A percentile compares a stretch with the other conserved stretches of the same genome.
Conservation (phyloP, 2,888 invertebrate genomes). For the Cistogaster globosa region DNA sequence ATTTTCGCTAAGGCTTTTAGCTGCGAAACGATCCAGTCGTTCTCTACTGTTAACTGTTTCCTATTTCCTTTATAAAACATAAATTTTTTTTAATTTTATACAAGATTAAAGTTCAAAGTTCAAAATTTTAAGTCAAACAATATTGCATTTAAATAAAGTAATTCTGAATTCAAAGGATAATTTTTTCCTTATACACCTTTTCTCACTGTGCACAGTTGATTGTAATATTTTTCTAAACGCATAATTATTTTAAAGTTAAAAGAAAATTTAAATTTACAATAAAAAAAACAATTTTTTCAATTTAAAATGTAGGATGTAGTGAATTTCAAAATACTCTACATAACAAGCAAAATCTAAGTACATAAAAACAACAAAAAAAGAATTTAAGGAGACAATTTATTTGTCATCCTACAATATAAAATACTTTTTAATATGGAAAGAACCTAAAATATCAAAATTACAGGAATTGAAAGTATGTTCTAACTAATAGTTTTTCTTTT, state of each 20-base stretch:
- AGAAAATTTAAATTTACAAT: slow-evolving; percentile 22
- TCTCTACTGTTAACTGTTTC: too few species aligned
- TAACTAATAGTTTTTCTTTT: neutral
- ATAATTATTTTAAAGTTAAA: slow-evolving; percentile 31
- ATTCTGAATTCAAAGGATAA: neutral
- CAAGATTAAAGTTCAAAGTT: neutral
- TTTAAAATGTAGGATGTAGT: neutral
- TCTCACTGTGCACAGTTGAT: slow-evolving; percentile 47
- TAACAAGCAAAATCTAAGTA: neutral
- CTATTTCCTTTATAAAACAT: too few species aligned
- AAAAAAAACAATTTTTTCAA: slow-evolving; percentile 16
- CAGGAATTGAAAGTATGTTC: neutral
- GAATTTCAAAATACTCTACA: slow-evolving; percentile 6
- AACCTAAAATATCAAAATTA: neutral
- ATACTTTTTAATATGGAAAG: neutral
- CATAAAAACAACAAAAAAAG: neutral
- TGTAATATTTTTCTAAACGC: slow-evolving; percentile 36
- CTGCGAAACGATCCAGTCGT: too few species aligned
- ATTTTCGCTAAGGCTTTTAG: too few species aligned
- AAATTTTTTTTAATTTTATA: too few species aligned
- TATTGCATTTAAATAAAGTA: neutral
- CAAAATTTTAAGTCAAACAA: neutral
- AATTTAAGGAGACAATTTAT: neutral
- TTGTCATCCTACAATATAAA: neutral
- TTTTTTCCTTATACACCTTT: neutral